These are phyloP conservation scores for Reinhardtius hippoglossoides DNA, from an alignment of 2,113 vertebrate species.

Conservation along the genomic window DNA sequence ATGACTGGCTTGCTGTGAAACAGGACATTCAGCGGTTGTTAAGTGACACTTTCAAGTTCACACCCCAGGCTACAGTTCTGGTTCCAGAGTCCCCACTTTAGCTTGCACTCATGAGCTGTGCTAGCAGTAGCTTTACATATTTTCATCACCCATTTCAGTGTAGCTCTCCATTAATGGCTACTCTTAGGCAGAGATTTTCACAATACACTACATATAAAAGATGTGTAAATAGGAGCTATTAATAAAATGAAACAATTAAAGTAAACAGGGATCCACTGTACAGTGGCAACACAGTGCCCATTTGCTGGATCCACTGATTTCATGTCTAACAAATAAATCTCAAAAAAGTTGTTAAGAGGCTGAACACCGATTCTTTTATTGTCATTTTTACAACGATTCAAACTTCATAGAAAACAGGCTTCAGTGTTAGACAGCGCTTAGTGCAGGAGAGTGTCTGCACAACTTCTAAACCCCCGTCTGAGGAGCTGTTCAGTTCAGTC, in stretches of 20 bases:
- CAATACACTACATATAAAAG: no score
- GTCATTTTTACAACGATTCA: slow-evolving; percentile 25
- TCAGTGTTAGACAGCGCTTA: slow-evolving; percentile 11
- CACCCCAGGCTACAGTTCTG: no score
- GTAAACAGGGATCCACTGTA: not conserved
- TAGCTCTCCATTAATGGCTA: no score
- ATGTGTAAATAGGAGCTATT: not conserved
- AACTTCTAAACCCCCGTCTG: not conserved
- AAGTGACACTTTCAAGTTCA: no score
- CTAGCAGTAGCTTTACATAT: no score
- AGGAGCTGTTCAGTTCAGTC: slow-evolving; percentile 6
- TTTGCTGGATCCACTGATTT: not conserved
- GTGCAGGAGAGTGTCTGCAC: slow-evolving; percentile 13
- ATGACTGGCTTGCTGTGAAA: no score
- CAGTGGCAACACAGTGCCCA: not conserved
- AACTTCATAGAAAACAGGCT: slow-evolving; percentile 45
- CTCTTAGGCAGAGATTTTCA: no score
- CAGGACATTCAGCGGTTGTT: no score
- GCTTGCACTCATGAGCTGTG: no score
- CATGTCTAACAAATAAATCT: not conserved
- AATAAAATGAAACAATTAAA: not conserved
- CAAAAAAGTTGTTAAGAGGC: slow-evolving; percentile 5
- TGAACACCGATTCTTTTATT: slow-evolving; percentile 32
- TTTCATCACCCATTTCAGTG: no score
- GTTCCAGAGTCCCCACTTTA: no score